Evolutionary conservation across 92 coral and sea anemone genomes (phyloP).

Genomic region (Palythoa caribaeorum): DNA sequence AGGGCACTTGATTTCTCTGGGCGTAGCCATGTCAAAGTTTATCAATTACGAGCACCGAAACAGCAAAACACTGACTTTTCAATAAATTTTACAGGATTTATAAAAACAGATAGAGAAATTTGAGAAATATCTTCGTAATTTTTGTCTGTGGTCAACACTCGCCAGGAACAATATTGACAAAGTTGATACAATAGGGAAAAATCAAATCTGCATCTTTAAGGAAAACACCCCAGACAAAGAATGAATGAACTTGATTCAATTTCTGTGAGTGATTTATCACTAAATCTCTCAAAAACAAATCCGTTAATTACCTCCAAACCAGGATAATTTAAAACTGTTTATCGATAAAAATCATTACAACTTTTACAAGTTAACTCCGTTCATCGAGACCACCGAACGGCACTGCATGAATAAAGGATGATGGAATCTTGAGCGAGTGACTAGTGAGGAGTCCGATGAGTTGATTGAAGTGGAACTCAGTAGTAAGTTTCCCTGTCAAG

Average conservation of each 20-base stretch:
- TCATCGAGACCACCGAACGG: not conserved
- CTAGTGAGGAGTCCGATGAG: not conserved
- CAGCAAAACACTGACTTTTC: not conserved
- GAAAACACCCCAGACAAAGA: not conserved
- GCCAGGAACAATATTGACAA: not conserved
- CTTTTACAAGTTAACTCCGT: not conserved
- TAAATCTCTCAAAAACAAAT: not conserved
- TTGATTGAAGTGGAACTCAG: slow-evolving; percentile 4
- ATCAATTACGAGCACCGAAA: not conserved
- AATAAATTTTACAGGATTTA: not conserved
- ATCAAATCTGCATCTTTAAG: not conserved
- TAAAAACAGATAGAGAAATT: not conserved
- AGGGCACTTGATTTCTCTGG: not conserved
- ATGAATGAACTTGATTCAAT: not conserved
- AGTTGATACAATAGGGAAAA: not conserved
- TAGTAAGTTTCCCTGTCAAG: slow-evolving; percentile 83
- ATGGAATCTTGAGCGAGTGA: not conserved
- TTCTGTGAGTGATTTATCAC: not conserved
- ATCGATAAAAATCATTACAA: slow-evolving; percentile 32
- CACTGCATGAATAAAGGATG: not conserved
- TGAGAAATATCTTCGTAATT: not conserved
- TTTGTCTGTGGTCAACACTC: not conserved
- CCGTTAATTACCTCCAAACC: not conserved
- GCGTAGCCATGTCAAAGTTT: not conserved
- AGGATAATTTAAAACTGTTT: not conserved